These are phyloP conservation scores for Lepus oiostolus DNA, from an alignment of 2,797 vertebrate genomes.

Conservation along the genomic window DNA sequence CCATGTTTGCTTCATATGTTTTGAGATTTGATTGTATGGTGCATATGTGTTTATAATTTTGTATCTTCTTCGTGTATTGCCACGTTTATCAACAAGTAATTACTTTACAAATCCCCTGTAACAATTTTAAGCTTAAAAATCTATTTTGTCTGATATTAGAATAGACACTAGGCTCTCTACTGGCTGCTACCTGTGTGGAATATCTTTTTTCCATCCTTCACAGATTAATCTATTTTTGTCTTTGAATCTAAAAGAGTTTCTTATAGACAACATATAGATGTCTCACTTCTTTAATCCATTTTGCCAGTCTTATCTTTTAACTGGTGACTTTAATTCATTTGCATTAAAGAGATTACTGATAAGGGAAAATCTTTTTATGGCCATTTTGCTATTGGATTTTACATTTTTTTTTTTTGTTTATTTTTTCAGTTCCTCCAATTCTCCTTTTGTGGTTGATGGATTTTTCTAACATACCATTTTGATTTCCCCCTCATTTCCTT, in stretches of 20 bases:
- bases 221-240: conserved; percentile 8
- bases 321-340: not conserved
- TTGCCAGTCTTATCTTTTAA: not conserved
- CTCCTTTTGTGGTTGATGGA: not conserved
- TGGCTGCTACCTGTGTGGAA: not conserved
- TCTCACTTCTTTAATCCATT: not conserved
- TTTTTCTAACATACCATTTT: not conserved
- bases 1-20: not conserved
- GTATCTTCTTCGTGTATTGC: not conserved
- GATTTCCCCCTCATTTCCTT: not conserved
- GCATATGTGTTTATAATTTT: not conserved
- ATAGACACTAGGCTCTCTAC: not conserved
- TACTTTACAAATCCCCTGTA: not conserved
- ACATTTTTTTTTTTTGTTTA: not conserved
- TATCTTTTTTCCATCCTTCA: not conserved
- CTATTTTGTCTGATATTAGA: not conserved
- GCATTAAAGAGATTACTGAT: not conserved
- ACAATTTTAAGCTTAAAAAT: not conserved
- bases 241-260: not conserved
- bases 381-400: conserved; percentile 21
- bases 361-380: not conserved
- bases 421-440: not conserved
- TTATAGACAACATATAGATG: not conserved
- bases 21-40: not conserved
- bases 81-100: not conserved